A percentile compares a stretch with the other conserved stretches of the same genome.
These are phyloP conservation scores for Origma solitaria DNA, from an alignment of 2,113 vertebrate species.

Conservation along the genomic window DNA sequence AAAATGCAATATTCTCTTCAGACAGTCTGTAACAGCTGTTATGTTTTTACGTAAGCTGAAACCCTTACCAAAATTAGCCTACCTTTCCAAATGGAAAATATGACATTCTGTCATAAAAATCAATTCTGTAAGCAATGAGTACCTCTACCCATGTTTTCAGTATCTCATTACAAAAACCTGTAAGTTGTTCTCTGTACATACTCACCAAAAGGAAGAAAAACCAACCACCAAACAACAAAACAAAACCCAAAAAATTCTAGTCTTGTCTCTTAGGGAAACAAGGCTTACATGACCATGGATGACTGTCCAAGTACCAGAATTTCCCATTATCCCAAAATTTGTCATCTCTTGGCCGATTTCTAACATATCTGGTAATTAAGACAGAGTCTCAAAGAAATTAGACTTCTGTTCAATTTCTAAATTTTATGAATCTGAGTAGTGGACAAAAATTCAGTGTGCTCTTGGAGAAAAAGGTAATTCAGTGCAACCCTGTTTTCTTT, in stretches of 20 bases:
- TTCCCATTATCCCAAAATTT: not conserved
- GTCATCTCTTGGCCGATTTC: not conserved
- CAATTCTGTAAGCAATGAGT: not conserved
- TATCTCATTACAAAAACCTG: not conserved
- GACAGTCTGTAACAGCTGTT: not conserved
- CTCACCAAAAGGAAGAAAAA: not conserved
- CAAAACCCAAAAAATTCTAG: not conserved
- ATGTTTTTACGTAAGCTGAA: not conserved
- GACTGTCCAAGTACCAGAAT: not conserved
- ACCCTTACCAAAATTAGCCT: not conserved
- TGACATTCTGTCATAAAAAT: not conserved
- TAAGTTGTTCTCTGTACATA: not conserved
- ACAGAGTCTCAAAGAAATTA: not conserved
- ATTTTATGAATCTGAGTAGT: not conserved
- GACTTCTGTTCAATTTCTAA: not conserved
- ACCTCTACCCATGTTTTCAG: not conserved
- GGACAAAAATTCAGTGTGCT: not conserved
- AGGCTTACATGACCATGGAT: not conserved
- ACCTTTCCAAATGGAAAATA: not conserved
- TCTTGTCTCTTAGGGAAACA: not conserved
- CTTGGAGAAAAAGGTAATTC: not conserved
- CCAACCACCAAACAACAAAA: not conserved
- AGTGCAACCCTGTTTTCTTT: not conserved
- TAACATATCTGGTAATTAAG: not conserved
- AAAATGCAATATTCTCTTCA: not conserved